A percentile compares a stretch with the other conserved stretches of the same genome.
Evolutionary conservation across 2,888 invertebrate species (phyloP).

Genomic region (Scrobipalpa atriplicella): DNA sequence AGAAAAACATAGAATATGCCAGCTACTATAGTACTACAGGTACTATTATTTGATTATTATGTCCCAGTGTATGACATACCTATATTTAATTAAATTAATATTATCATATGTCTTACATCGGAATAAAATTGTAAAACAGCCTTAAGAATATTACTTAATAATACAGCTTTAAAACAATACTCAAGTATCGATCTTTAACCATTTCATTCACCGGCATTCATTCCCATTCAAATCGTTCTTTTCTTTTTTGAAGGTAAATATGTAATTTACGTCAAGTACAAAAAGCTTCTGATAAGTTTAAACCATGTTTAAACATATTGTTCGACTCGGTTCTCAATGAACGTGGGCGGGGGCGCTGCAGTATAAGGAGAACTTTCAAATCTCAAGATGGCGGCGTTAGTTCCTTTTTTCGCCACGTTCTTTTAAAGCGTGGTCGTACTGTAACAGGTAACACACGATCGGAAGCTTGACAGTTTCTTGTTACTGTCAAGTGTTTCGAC

Average conservation of each 20-base stretch:
- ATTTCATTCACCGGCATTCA: neutral
- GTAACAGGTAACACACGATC: neutral
- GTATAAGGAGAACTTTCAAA: no score
- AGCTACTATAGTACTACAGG: no score
- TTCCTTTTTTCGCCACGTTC: no score
- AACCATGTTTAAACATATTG: neutral
- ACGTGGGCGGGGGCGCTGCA: no score
- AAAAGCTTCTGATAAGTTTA: neutral
- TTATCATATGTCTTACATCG: neutral
- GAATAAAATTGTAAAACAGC: neutral
- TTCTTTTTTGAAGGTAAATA: constrained; percentile 1
- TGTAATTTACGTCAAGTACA: constrained; percentile 7
- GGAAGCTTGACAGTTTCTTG: neutral
- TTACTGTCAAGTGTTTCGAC: constrained; percentile 9
- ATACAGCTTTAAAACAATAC: neutral
- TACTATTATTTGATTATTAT: no score
- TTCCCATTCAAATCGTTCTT: neutral
- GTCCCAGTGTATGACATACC: no score
- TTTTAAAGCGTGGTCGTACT: neutral
- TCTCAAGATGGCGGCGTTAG: no score
- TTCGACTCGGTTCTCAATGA: no score
- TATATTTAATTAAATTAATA: no score
- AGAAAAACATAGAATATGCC: no score
- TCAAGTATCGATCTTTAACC: constrained; percentile 1
- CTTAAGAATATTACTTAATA: neutral